Percentiles rank a stretch among this genome's conserved stretches.
phyloP scores from a whole-genome alignment of 2,888 invertebrate genomes.

The Aphrophora alni region DNA sequence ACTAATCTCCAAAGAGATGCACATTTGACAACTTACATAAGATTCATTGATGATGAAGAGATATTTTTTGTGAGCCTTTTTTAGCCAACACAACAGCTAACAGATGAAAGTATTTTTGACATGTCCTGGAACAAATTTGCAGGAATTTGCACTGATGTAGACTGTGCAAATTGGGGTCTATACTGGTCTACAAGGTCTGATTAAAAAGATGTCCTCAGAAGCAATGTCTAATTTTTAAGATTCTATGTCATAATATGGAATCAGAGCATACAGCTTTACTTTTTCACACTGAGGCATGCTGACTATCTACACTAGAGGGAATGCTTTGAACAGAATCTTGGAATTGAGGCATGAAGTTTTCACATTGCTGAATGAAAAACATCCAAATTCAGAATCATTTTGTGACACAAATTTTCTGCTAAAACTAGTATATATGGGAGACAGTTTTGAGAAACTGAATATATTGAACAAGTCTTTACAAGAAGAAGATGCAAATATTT shows the following conservation, averaged over 20 bases:
- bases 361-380: not conserved
- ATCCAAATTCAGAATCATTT: not conserved
- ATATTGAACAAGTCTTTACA: too few species aligned
- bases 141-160: too few species aligned
- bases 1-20: not conserved
- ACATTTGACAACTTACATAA: not conserved
- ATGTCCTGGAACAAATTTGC: not conserved
- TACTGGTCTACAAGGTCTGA: not conserved
- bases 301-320: not conserved
- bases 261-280: not conserved
- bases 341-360: not conserved
- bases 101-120: not conserved
- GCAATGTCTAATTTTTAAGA: not conserved
- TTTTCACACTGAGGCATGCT: too few species aligned
- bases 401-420: not conserved
- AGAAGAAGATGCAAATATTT: too few species aligned
- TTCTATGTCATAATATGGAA: not conserved
- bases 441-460: too few species aligned
- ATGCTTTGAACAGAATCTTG: not conserved
- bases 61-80: too few species aligned
- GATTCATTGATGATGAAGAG: too few species aligned
- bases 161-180: not conserved
- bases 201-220: not conserved
- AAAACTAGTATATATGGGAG: too few species aligned
- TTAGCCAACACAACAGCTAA: not conserved